Conservation (phyloP, 2,888 invertebrate genomes). For the Saturnia pavonia region DNA sequence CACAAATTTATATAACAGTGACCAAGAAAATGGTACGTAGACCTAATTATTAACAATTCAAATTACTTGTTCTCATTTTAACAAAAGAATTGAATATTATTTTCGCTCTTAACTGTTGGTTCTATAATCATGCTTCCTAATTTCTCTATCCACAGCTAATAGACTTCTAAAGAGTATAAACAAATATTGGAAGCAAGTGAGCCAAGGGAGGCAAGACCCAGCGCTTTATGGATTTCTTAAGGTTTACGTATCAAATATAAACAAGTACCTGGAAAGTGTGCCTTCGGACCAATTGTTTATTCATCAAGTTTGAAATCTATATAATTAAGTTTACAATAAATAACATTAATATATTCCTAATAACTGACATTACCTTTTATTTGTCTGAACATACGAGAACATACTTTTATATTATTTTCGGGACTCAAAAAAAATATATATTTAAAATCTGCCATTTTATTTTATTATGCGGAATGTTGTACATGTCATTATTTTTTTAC, state of each 20-base stretch:
- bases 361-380: neutral
- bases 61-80: neutral
- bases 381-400: neutral
- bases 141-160: neutral
- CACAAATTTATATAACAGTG: slow-evolving; percentile 16
- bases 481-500: too few species aligned
- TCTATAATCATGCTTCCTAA: neutral
- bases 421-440: too few species aligned
- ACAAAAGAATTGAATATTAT: neutral
- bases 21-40: slow-evolving; percentile 25
- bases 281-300: slow-evolving; percentile 1
- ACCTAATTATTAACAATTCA: neutral
- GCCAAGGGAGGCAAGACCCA: neutral
- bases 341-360: neutral
- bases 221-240: slow-evolving; percentile 1
- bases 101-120: neutral
- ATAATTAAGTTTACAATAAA: neutral
- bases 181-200: neutral
- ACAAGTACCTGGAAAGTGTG: neutral
- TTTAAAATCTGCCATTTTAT: too few species aligned
- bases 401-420: too few species aligned
- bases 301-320: neutral
- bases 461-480: too few species aligned
- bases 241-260: slow-evolving; percentile 1
- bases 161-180: neutral